phyloP scores from a whole-genome alignment of 2,113 vertebrate species.

The Coreoperca whiteheadi region DNA sequence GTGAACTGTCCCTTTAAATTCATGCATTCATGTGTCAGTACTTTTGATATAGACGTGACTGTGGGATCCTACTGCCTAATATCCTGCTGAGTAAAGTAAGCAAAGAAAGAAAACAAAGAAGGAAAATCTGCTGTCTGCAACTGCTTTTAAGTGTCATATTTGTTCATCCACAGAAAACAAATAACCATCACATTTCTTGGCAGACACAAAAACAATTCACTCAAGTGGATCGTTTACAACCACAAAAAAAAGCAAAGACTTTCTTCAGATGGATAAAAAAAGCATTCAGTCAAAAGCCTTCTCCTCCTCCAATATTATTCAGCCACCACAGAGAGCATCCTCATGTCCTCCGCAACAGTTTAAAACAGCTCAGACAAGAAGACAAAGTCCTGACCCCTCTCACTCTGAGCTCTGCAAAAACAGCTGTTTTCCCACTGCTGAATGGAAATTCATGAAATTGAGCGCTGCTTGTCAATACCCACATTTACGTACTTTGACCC shows the following conservation, averaged over 20 bases:
- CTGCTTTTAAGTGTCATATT: not conserved
- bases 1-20: too few relatives aligned
- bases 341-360: not conserved
- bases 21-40: too few relatives aligned
- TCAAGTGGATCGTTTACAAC: not conserved
- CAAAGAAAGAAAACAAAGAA: not conserved
- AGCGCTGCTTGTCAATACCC: not conserved
- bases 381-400: not conserved
- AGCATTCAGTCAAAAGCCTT: not conserved
- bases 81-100: not conserved
- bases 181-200: not conserved
- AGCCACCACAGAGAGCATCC: not conserved
- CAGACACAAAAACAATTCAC: not conserved
- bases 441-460: conserved; percentile 39
- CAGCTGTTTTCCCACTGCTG: not conserved
- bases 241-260: not conserved
- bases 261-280: not conserved
- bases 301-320: not conserved
- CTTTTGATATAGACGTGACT: not conserved
- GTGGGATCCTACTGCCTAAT: not conserved
- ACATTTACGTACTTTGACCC: not conserved
- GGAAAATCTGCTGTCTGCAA: not conserved
- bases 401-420: not conserved
- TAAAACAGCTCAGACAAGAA: conserved; percentile 2
- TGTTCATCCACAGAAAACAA: not conserved